Base-by-base conservation (phyloP, 1,140 invertebrate genomes). In the Pseudomyrmex dendroicus region DNA sequence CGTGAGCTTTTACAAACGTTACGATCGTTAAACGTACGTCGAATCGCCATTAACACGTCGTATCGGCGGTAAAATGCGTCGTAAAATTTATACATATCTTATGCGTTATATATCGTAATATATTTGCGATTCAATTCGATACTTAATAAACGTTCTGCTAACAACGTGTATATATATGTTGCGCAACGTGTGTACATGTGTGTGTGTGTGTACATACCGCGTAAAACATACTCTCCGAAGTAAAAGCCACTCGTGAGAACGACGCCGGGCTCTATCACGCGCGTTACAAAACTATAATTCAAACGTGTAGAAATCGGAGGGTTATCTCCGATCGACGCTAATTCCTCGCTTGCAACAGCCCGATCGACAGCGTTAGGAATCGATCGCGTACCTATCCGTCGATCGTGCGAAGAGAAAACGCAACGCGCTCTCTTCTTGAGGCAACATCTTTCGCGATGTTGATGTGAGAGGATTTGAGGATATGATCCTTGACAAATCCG, bases 31-130 rank as follows among this genome's bases (percentile, higher is more conserved):
- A 78, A 48, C 68, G 44, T 59, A 78, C 64, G 20, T 59, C 76
- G 20, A 70, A 70, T 78, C 20, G 20, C 64, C 64, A 70, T 78
- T 78, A 78, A 59, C 76, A 78, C 64, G 52, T 78, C 63, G 63
- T 78, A 78, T 70, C 52, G 48, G 64, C 64, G 20, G 13, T 13
- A 35, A 78, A 66, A 72, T 46, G 54, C 35, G 44, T 70, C 76
- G 66, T 80, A 80, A 80, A 80, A 80, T 17, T 22, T 20, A 7
- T 8, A 46, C n/a, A 35, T 17, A 12, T 56, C 35, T 78, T 78
- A 25, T 12, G 35, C 35, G 20, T 10, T 3, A 10, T 48, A 17
- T 15, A 59, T 35, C 44, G 64, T 59, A 15, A 59, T 46, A 59
- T 78, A 70, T 70, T 70, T 78, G 76, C 20, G 44, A 78, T 59